Conservation (phyloP, 2,888 invertebrate genomes). For the Microctonus hyperodae region DNA sequence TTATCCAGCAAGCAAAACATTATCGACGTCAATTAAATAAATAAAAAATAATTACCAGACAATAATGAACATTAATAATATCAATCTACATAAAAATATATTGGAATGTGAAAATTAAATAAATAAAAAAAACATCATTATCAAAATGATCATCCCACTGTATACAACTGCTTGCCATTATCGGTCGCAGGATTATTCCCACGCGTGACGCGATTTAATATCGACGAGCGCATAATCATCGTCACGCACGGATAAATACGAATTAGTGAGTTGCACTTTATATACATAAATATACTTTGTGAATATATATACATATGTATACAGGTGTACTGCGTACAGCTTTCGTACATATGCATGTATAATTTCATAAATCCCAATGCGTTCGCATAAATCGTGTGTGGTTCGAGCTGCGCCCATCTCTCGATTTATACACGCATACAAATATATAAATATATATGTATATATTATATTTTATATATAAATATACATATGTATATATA, state of each 20-base stretch:
- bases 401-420: slow-evolving; percentile 7
- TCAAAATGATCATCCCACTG: slow-evolving; percentile 8
- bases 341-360: slow-evolving; percentile 25
- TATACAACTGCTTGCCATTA: slow-evolving; percentile 15
- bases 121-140: no score
- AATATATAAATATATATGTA: slow-evolving; percentile 26
- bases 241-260: slow-evolving; percentile 47
- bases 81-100: background rate
- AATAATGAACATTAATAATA: background rate
- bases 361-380: slow-evolving; percentile 30
- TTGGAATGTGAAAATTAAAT: no score
- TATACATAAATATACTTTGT: slow-evolving; percentile 32
- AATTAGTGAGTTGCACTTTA: slow-evolving; percentile 48
- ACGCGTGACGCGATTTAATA: slow-evolving; percentile 35
- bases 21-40: background rate
- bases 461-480: no score
- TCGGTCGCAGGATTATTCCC: slow-evolving; percentile 26
- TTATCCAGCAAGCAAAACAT: background rate
- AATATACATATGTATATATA: no score
- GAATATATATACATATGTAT: slow-evolving; percentile 1
- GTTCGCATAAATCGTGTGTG: slow-evolving; percentile 28
- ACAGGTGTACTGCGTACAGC: background rate
- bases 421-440: slow-evolving; percentile 1
- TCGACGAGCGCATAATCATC: slow-evolving; percentile 47
- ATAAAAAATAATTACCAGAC: background rate